Conservation (phyloP, 2,888 invertebrate genomes). For the Galerucella pusilla region DNA sequence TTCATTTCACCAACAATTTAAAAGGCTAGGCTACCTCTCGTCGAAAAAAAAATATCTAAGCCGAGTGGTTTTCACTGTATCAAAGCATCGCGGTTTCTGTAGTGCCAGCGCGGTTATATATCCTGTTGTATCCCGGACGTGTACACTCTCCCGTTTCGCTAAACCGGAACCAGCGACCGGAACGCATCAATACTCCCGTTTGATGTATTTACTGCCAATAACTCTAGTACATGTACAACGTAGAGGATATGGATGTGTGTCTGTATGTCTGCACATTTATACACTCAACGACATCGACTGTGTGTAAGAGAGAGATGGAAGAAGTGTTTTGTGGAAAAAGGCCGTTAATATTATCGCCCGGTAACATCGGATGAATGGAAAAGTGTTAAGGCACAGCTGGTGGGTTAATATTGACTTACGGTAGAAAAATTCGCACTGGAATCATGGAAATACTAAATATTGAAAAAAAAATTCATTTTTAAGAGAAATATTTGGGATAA, state of each 20-base stretch:
- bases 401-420: too few relatives aligned
- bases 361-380: slow-evolving; percentile 7
- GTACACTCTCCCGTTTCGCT: slow-evolving; percentile 48
- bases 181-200: slow-evolving; percentile 60
- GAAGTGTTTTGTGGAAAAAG: slow-evolving; percentile 12
- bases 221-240: slow-evolving; percentile 28
- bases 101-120: slow-evolving; percentile 40
- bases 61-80: slow-evolving; percentile 27
- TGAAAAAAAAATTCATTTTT: too few relatives aligned
- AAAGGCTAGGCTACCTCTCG: not conserved
- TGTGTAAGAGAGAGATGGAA: not conserved
- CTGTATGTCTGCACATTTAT: slow-evolving; percentile 15
- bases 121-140: slow-evolving; percentile 52
- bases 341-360: slow-evolving; percentile 8
- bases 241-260: slow-evolving; percentile 34
- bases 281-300: not conserved
- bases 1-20: not conserved
- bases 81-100: slow-evolving; percentile 30
- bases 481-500: too few relatives aligned
- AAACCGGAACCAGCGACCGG: slow-evolving; percentile 60
- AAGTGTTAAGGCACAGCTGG: not conserved
- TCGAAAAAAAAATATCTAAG: slow-evolving; percentile 18
- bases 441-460: too few relatives aligned
- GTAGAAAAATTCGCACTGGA: too few relatives aligned
- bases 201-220: slow-evolving; percentile 60